Conservation (phyloP, 2,797 vertebrate genomes). For the Phyllotis vaccarum region DNA sequence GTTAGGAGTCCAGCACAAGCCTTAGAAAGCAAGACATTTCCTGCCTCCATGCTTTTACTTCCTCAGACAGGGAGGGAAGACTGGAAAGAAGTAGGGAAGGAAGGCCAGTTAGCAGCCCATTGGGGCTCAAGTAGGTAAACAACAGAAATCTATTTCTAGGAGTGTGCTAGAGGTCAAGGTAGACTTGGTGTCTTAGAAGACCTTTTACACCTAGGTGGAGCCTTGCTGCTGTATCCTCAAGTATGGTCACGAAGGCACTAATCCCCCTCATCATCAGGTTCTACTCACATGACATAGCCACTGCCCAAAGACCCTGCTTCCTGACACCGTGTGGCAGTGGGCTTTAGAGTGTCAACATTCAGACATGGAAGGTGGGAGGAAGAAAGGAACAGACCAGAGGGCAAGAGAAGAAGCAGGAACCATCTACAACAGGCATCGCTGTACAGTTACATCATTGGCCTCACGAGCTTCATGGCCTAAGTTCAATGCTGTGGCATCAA, state of each 20-base stretch:
- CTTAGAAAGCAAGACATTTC: neutral
- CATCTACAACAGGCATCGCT: neutral
- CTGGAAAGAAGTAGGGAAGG: neutral
- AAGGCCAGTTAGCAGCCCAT: neutral
- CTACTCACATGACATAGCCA: neutral
- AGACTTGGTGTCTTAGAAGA: neutral
- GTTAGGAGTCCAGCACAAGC: neutral
- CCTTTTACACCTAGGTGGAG: neutral
- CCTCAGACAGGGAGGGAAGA: neutral
- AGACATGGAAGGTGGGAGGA: neutral
- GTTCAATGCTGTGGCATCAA: neutral
- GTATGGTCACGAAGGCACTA: too few species aligned
- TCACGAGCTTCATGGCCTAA: neutral
- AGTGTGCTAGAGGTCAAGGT: neutral
- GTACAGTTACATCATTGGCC: neutral
- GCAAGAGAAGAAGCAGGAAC: neutral
- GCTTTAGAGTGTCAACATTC: neutral
- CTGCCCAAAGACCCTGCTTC: neutral
- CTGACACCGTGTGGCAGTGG: neutral
- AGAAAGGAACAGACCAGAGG: too few species aligned
- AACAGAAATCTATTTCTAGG: neutral
- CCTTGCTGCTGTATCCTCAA: neutral
- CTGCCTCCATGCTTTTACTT: neutral
- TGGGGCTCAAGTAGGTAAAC: neutral
- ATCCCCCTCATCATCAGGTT: neutral